Conservation (phyloP, 2,797 vertebrate species). For the Crypturellus tataupa region DNA sequence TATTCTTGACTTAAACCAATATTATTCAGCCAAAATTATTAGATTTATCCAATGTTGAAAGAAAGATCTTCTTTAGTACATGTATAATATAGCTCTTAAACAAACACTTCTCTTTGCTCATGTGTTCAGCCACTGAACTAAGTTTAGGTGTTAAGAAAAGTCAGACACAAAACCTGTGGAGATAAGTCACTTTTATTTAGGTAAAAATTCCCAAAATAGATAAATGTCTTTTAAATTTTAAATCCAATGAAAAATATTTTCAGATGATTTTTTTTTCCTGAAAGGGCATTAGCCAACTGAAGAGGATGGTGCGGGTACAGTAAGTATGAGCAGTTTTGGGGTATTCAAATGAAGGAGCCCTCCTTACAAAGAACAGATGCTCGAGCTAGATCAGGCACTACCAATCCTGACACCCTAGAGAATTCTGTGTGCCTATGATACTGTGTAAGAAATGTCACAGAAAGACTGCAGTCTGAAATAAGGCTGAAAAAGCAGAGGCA, state of each 20-base stretch:
- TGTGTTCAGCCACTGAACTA: background rate
- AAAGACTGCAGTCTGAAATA: background rate
- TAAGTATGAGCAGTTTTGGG: background rate
- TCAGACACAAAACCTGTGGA: background rate
- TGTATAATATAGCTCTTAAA: background rate
- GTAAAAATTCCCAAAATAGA: background rate
- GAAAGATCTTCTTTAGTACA: background rate
- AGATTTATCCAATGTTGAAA: background rate
- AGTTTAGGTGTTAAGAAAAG: background rate
- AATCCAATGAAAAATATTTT: background rate
- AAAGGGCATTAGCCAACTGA: background rate
- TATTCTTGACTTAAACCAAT: background rate
- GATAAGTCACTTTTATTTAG: constrained; percentile 6
- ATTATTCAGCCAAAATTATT: background rate
- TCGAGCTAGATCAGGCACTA: fast-evolving
- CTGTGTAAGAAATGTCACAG: background rate
- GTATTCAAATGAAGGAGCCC: background rate
- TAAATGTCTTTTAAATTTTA: background rate
- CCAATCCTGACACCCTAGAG: background rate
- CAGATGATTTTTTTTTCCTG: background rate
- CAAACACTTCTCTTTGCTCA: background rate
- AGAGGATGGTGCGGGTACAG: background rate
- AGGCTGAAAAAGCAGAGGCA: background rate
- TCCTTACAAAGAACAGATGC: background rate
- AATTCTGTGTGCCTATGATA: background rate